These are phyloP conservation scores for Trachymyrmex cornetzi DNA, from an alignment of 1,140 invertebrate species.

Conservation along the genomic window DNA sequence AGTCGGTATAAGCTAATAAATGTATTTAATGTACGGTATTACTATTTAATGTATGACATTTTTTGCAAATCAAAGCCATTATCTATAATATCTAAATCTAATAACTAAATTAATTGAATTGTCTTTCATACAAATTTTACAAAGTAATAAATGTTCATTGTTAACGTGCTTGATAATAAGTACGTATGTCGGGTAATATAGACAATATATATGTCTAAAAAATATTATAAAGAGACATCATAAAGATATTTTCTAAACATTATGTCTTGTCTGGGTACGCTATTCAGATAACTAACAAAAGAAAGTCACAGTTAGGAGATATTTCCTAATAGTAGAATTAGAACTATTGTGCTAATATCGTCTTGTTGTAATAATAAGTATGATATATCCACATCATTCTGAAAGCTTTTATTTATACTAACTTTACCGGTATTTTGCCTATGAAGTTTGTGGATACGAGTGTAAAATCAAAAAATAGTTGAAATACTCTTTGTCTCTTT, in stretches of 20 bases:
- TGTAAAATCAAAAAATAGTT: background rate
- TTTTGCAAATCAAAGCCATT: background rate
- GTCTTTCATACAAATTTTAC: background rate
- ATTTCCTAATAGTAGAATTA: constrained; percentile 1
- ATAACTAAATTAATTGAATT: background rate
- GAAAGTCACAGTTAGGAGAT: background rate
- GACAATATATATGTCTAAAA: background rate
- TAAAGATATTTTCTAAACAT: no score
- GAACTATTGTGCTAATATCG: background rate
- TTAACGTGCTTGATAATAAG: background rate
- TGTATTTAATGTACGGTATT: background rate
- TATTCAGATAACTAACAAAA: background rate
- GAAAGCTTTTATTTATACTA: background rate
- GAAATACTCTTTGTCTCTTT: constrained; percentile 8
- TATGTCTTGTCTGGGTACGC: background rate
- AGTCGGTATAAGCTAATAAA: background rate
- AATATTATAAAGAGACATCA: no score
- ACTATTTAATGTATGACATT: background rate
- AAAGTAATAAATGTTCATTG: background rate
- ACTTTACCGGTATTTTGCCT: background rate
- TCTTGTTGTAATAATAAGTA: background rate
- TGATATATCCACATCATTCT: background rate
- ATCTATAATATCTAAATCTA: no score
- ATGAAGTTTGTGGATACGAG: background rate
- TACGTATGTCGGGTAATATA: background rate